These are phyloP conservation scores for Nibea coibor DNA, from an alignment of 2,113 vertebrate genomes.

Conservation along the genomic window DNA sequence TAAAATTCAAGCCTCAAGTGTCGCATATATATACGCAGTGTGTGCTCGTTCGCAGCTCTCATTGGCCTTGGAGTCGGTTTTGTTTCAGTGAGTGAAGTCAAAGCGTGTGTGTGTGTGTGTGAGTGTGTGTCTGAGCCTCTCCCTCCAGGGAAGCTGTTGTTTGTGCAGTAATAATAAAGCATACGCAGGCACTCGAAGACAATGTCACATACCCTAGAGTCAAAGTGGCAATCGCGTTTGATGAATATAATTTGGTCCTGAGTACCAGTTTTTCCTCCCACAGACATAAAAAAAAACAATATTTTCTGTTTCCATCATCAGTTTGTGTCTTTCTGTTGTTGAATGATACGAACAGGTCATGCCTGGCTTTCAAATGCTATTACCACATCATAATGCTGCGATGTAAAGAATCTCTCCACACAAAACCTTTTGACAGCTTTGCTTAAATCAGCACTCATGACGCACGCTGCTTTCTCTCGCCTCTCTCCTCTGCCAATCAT, in stretches of 20 bases:
- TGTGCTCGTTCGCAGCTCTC: constrained; percentile 1
- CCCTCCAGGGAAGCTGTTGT: constrained; percentile 6
- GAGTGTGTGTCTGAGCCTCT: background rate
- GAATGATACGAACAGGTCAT: constrained; percentile 39
- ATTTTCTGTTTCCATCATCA: constrained; percentile 27
- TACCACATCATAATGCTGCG: constrained; percentile 10
- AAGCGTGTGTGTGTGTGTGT: background rate
- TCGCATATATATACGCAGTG: background rate
- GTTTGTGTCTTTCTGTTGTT: constrained; percentile 9
- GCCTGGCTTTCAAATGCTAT: constrained; percentile 21
- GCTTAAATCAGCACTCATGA: constrained; percentile 54
- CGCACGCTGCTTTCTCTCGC: constrained; percentile 9
- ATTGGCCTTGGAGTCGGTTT: constrained; percentile 23
- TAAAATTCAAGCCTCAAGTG: background rate
- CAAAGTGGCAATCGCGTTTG: constrained; percentile 2
- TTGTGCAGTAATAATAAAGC: constrained; percentile 42
- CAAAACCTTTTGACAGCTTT: constrained; percentile 35
- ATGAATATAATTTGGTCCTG: background rate
- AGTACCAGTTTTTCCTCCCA: background rate
- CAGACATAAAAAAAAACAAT: constrained; percentile 18
- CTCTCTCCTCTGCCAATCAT: constrained; percentile 57
- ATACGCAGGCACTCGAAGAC: constrained; percentile 17
- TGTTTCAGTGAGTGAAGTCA: constrained; percentile 8
- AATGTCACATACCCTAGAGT: background rate
- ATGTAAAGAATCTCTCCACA: constrained; percentile 23